These are phyloP conservation scores for Slavum lentiscoides DNA, from an alignment of 2,888 invertebrate species.

Conservation along the genomic window DNA sequence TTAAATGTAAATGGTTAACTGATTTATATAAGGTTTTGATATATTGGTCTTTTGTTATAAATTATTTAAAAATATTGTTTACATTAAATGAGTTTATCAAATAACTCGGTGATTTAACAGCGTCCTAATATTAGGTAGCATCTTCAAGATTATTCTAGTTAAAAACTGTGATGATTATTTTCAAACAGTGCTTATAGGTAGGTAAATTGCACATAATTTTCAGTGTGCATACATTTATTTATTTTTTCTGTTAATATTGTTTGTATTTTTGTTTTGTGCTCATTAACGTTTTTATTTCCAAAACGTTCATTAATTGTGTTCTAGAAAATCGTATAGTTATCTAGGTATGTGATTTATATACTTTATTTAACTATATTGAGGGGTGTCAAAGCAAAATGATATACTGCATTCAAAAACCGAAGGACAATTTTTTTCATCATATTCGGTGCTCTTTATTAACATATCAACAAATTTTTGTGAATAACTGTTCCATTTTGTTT, in stretches of 20 bases:
- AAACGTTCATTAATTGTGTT: slow-evolving; percentile 3
- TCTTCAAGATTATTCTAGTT: no score
- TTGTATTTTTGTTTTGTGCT: neutral
- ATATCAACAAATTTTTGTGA: neutral
- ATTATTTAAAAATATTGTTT: no score
- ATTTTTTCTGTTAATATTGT: neutral
- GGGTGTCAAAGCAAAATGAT: slow-evolving; percentile 46
- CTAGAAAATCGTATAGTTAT: neutral
- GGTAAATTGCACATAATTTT: neutral
- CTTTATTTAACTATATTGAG: slow-evolving; percentile 14
- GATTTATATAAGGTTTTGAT: no score
- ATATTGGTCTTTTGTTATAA: no score
- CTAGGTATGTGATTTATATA: slow-evolving; percentile 43
- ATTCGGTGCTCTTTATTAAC: neutral
- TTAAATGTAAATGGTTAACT: no score
- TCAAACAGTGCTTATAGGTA: no score
- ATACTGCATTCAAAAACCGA: neutral
- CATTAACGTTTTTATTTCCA: neutral
- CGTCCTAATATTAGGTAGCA: no score
- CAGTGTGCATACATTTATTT: neutral
- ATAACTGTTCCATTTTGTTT: neutral
- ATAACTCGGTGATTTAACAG: no score
- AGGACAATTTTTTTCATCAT: neutral
- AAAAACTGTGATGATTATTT: no score
- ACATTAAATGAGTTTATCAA: no score